These are phyloP conservation scores for Orthonyx spaldingii DNA, from an alignment of 2,113 vertebrate species.

Conservation along the genomic window DNA sequence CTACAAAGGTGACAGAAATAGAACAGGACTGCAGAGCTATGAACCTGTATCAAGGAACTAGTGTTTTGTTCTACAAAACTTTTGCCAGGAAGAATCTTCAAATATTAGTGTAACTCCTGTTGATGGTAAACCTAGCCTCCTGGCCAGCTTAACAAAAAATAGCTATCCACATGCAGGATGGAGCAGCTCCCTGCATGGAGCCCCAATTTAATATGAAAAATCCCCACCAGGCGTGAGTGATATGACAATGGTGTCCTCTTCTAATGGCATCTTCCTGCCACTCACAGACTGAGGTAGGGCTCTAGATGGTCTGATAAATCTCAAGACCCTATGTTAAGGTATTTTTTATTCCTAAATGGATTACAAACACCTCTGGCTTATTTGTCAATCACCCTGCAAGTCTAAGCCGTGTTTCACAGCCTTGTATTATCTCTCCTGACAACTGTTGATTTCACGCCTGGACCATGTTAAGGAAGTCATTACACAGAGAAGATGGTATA, in stretches of 20 bases:
- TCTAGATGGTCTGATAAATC: background rate
- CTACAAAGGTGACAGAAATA: background rate
- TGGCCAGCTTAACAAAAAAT: background rate
- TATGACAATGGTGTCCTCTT: background rate
- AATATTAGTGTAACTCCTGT: background rate
- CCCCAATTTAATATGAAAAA: background rate
- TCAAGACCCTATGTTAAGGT: background rate
- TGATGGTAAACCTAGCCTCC: background rate
- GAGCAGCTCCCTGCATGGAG: background rate
- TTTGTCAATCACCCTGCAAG: background rate
- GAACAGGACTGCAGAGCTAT: background rate
- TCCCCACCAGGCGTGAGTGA: background rate
- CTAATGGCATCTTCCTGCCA: background rate
- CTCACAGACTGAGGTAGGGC: background rate
- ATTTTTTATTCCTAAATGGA: background rate
- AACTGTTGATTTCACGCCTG: background rate
- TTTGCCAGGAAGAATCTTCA: background rate
- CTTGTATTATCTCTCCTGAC: background rate
- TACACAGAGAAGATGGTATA: background rate
- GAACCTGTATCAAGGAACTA: background rate
- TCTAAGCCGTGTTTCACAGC: background rate
- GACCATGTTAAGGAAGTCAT: background rate
- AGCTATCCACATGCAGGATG: background rate
- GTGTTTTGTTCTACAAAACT: background rate
- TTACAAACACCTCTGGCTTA: background rate